Base-by-base conservation (phyloP, 1,140 invertebrate species). In the Tetragnatha versicolor region DNA sequence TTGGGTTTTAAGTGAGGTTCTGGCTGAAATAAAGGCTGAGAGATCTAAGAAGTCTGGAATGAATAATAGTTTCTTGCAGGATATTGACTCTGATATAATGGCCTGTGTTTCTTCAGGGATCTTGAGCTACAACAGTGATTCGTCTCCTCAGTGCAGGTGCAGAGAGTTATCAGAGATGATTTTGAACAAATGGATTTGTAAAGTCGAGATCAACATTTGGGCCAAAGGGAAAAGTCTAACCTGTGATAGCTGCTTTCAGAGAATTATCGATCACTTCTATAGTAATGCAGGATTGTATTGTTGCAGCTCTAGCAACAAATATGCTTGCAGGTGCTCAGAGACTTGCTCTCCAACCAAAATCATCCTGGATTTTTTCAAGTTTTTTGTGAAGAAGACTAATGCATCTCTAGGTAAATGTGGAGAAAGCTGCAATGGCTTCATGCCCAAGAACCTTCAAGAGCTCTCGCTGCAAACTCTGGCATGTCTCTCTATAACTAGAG, bases 1-100 rank as follows among this genome's bases (percentile, higher is more conserved):
- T 27, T 79, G 78, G 78, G 29, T 79, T 42, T 7, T 79, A 27
- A 53, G 66, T 53, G 68, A 79, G 29, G 22, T 79, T 39, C 39
- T 79, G 17, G 45, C 39, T 22, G 65, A 79, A 25, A 58, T 79
- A 14, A 79, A 61, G 27, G 6, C 2, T 10, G 12, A 37, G 37
- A 35, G 10, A 35, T 33, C 22, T 69, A 2, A 12, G 2, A 14
- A 61, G n/a, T 9, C 3, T 12, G 47, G 3, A 4, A 25, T 10
- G 12, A 17, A 37, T n/a, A 73, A 17, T 22, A 58, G 20, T 60
- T 73, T 63, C 10, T 9, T 75, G 5, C 14, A 14, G 12, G 55
- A 75, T 37, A 63, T 75, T 22, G 72, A 75, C 37, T 33, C 42
- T 20, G 72, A 63, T 27, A 63, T 75, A 27, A 3, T 49, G 3